Evolutionary conservation across 2,113 vertebrate genomes (phyloP).

Genomic region (Anthoscopus minutus): DNA sequence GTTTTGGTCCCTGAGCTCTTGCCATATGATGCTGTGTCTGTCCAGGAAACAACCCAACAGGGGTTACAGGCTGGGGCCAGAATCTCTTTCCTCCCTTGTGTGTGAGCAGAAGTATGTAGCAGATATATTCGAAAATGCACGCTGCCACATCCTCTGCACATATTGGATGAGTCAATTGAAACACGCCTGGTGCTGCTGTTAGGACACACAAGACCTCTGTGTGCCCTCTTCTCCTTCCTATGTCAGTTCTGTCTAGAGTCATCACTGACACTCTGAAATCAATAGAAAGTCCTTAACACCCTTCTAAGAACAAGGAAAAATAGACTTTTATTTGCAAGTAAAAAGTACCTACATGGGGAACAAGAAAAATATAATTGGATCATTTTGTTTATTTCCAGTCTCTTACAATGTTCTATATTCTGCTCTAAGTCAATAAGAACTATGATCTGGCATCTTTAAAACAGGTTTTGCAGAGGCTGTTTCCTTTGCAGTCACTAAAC

Average conservation of each 20-base stretch:
- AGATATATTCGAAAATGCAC: neutral
- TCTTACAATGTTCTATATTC: neutral
- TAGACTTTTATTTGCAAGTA: neutral
- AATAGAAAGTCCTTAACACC: neutral
- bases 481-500: neutral
- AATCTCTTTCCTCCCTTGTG: conserved; percentile 2
- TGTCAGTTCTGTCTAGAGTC: neutral
- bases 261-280: neutral
- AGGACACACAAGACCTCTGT: neutral
- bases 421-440: neutral
- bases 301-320: neutral
- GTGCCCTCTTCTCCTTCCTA: neutral
- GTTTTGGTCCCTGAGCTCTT: neutral
- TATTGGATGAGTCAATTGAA: neutral
- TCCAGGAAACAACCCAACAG: conserved; percentile 29
- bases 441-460: neutral
- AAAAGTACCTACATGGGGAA: neutral
- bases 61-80: neutral
- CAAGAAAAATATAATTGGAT: neutral
- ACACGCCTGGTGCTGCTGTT: neutral
- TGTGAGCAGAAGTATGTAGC: neutral
- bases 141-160: neutral
- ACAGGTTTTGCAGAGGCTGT: neutral
- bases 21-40: neutral
- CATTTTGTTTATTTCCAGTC: neutral